Conservation (phyloP, 2,113 vertebrate species). For the Rafetus swinhoei region DNA sequence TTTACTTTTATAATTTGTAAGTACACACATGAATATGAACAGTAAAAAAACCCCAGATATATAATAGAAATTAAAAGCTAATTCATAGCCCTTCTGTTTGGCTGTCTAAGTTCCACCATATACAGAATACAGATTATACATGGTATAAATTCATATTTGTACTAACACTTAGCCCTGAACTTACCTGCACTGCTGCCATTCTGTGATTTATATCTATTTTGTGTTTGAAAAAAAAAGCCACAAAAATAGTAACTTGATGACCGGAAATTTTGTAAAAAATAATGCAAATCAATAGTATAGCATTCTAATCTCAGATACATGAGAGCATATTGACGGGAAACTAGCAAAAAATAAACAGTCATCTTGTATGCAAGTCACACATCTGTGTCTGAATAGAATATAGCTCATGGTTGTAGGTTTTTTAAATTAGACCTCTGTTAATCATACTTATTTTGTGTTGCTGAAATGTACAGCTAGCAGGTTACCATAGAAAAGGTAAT, state of each 20-base stretch:
- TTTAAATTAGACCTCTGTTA: not conserved
- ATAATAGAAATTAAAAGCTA: not conserved
- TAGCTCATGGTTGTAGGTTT: not conserved
- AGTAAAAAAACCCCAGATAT: not conserved
- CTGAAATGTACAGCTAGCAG: not conserved
- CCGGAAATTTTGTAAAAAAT: not conserved
- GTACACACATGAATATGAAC: too few relatives aligned
- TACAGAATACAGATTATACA: not conserved
- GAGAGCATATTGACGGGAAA: not conserved
- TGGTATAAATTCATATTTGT: not conserved
- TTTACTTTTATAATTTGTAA: not conserved
- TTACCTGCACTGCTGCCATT: not conserved
- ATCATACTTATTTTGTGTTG: not conserved
- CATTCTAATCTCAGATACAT: not conserved
- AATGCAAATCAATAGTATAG: not conserved
- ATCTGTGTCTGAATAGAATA: not conserved
- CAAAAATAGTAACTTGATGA: not conserved
- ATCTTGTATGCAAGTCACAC: not conserved
- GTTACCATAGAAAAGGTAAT: not conserved
- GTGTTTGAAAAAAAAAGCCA: not conserved
- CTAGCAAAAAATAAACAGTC: not conserved
- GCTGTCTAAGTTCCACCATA: not conserved
- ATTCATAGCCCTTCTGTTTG: not conserved
- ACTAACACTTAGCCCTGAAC: not conserved
- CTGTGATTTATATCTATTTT: not conserved